phyloP scores from a whole-genome alignment of 2,797 vertebrate species.

The Macrochelys suwanniensis region DNA sequence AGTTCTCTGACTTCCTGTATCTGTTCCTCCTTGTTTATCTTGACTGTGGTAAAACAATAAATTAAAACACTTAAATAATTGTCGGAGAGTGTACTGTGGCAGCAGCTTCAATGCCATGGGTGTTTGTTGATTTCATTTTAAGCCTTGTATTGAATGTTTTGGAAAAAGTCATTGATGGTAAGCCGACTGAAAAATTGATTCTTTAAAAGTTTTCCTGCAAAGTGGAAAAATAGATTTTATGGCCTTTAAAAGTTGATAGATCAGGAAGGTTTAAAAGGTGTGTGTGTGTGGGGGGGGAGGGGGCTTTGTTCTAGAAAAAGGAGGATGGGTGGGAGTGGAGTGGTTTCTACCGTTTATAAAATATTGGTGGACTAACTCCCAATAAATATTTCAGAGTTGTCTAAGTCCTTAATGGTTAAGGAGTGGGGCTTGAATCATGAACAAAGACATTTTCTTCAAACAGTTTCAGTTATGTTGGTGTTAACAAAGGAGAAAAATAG shows the following conservation, averaged over 20 bases:
- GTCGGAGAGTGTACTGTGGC: background rate
- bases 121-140: background rate
- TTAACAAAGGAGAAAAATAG: too few species aligned
- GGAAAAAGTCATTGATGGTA: background rate
- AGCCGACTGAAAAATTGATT: background rate
- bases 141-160: background rate
- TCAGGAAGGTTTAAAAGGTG: background rate
- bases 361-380: too few species aligned
- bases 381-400: background rate
- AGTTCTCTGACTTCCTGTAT: background rate
- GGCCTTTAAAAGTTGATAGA: background rate
- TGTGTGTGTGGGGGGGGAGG: too few species aligned
- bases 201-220: background rate
- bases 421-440: background rate
- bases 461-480: too few species aligned
- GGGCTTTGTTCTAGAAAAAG: background rate
- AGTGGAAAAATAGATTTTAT: background rate
- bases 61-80: background rate
- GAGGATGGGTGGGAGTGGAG: background rate
- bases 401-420: background rate
- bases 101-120: background rate
- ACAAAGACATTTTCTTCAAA: too few species aligned
- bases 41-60: background rate
- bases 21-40: background rate
- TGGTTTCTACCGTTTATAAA: too few species aligned